A percentile compares a stretch with the other conserved stretches of the same genome.
Evolutionary conservation across 1,140 invertebrate species (phyloP).

Genomic region (Coenobita brevimanus): DNA sequence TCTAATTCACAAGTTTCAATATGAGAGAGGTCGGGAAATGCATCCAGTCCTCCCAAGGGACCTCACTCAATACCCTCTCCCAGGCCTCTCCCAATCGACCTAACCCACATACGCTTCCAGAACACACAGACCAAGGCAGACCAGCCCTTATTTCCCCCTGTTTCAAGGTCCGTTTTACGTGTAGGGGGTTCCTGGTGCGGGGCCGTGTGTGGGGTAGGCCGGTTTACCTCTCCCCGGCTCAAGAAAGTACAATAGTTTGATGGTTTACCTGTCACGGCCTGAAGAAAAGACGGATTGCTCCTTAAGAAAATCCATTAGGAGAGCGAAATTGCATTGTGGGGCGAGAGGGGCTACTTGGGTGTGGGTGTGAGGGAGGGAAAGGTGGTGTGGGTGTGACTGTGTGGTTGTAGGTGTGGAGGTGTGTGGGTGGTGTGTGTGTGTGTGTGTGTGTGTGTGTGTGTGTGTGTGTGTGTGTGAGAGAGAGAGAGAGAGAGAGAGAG

Average conservation of each 20-base stretch:
- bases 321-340: constrained; percentile 61
- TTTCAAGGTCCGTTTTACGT: not conserved
- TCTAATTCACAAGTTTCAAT: constrained; percentile 69
- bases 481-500: too few species aligned
- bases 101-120: not conserved
- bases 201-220: not conserved
- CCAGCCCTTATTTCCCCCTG: not conserved
- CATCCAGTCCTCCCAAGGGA: constrained; percentile 44
- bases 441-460: constrained; percentile 16
- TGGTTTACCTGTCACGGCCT: constrained; percentile 61
- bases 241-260: constrained; percentile 69
- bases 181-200: not conserved
- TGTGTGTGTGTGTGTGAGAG: too few species aligned
- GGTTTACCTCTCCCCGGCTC: not conserved
- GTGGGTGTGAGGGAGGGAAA: not conserved
- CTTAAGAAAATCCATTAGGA: constrained; percentile 61
- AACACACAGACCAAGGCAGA: not conserved
- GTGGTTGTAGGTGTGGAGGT: constrained; percentile 13
- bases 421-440: constrained; percentile 24
- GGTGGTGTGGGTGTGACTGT: constrained; percentile 30
- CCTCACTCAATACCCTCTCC: constrained; percentile 25
- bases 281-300: constrained; percentile 53
- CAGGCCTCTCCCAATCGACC: not conserved
- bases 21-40: constrained; percentile 50
- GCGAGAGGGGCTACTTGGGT: constrained; percentile 10